Conservation (phyloP, 2,888 invertebrate species). For the Tetanocera ferruginea region DNA sequence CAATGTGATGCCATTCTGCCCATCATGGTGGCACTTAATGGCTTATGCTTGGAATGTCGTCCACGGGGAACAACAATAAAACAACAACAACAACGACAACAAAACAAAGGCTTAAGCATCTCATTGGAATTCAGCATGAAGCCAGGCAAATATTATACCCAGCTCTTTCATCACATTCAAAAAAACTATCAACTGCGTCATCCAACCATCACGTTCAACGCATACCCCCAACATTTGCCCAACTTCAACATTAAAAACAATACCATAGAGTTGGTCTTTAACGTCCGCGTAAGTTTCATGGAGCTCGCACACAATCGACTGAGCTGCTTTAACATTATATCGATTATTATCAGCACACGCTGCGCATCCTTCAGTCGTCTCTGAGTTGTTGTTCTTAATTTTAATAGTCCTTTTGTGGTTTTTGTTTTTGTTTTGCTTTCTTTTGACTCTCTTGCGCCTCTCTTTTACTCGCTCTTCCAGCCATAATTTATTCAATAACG, state of each 20-base stretch:
- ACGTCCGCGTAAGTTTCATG: conserved; percentile 6
- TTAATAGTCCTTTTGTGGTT: background rate
- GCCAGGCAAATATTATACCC: background rate
- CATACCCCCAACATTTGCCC: background rate
- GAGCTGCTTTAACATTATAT: background rate
- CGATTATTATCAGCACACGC: conserved; percentile 23
- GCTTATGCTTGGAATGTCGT: background rate
- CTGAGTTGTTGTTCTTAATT: background rate
- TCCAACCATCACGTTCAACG: background rate
- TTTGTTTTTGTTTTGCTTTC: background rate
- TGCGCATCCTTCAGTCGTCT: conserved; percentile 10
- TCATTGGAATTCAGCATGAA: background rate
- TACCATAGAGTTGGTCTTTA: background rate
- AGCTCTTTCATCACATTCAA: background rate
- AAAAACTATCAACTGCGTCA: background rate
- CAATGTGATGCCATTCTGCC: background rate
- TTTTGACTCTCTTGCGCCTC: background rate
- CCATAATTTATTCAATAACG: conserved; percentile 12
- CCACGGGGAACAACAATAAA: no score
- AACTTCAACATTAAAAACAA: background rate
- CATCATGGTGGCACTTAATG: conserved; percentile 11
- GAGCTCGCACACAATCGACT: background rate
- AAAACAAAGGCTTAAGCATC: background rate
- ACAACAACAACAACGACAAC: background rate
- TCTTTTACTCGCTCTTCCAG: background rate